Conservation (phyloP, 2,797 vertebrate species). For the Acanthurus leucopareius region DNA sequence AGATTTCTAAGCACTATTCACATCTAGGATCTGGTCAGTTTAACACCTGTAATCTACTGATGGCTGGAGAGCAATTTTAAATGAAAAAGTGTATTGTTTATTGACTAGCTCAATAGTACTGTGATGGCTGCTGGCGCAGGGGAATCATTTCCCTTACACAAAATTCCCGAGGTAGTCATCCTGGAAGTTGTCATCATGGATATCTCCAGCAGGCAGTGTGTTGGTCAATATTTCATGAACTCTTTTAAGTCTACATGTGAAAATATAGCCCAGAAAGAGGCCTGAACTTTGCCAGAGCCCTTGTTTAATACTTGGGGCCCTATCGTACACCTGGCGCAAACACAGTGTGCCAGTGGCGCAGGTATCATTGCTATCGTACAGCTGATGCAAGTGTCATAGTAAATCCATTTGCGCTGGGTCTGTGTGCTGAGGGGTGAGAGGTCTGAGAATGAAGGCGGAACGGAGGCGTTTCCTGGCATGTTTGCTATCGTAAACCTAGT, state of each 20-base stretch:
- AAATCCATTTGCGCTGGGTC: too few relatives aligned
- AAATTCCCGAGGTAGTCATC: not conserved
- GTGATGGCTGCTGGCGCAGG: not conserved
- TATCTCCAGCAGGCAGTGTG: not conserved
- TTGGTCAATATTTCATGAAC: not conserved
- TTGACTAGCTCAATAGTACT: not conserved
- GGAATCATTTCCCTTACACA: not conserved
- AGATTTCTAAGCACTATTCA: not conserved
- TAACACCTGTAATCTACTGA: not conserved
- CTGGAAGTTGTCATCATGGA: conserved; percentile 1
- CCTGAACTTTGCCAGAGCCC: conserved; percentile 14
- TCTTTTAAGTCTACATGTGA: not conserved
- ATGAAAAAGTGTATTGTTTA: not conserved
- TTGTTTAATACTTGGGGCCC: conserved; percentile 10
- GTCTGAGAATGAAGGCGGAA: too few relatives aligned
- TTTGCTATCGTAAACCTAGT: too few relatives aligned
- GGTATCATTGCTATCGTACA: too few relatives aligned
- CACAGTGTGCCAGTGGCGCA: too few relatives aligned
- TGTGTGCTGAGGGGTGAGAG: too few relatives aligned
- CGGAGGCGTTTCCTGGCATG: too few relatives aligned
- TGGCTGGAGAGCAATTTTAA: not conserved
- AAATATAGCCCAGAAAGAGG: not conserved
- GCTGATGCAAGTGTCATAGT: too few relatives aligned
- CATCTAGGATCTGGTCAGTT: not conserved
- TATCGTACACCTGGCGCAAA: too few relatives aligned